These are phyloP conservation scores for Hirtodrosophila confusa DNA, from an alignment of 2,888 invertebrate genomes.

Conservation along the genomic window DNA sequence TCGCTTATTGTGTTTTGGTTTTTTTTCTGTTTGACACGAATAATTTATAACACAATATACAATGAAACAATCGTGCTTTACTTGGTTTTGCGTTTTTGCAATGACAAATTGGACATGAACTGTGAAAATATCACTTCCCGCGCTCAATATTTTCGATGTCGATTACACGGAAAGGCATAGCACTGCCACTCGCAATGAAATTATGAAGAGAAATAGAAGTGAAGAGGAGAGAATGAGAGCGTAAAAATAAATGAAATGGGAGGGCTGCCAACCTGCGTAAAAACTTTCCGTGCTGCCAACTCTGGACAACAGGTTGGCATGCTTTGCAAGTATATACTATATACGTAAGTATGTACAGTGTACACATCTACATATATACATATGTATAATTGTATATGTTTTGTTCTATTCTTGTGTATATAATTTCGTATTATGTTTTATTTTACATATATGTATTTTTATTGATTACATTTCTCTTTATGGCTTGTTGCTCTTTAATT, in stretches of 20 bases:
- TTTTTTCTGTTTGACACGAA: constrained; percentile 12
- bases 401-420: constrained; percentile 7
- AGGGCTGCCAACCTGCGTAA: constrained; percentile 38
- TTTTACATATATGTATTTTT: constrained; percentile 19
- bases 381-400: neutral
- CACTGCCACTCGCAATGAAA: constrained; percentile 54
- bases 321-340: constrained; percentile 3
- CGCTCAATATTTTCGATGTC: constrained; percentile 62
- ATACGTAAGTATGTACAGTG: constrained; percentile 1
- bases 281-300: constrained; percentile 38
- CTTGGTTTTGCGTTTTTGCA: constrained; percentile 32
- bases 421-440: constrained; percentile 28
- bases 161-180: constrained; percentile 47
- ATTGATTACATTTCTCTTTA: constrained; percentile 44
- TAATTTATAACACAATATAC: constrained; percentile 1
- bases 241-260: constrained; percentile 20
- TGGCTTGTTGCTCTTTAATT: constrained; percentile 13
- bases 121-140: constrained; percentile 60
- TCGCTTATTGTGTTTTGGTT: constrained; percentile 21
- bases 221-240: constrained; percentile 42
- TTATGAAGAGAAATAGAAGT: constrained; percentile 39
- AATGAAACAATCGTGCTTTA: constrained; percentile 25
- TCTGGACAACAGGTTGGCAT: constrained; percentile 46
- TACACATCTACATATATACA: neutral
- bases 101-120: constrained; percentile 36